These are phyloP conservation scores for Jacana jacana DNA, from an alignment of 2,113 vertebrate species.

Conservation along the genomic window DNA sequence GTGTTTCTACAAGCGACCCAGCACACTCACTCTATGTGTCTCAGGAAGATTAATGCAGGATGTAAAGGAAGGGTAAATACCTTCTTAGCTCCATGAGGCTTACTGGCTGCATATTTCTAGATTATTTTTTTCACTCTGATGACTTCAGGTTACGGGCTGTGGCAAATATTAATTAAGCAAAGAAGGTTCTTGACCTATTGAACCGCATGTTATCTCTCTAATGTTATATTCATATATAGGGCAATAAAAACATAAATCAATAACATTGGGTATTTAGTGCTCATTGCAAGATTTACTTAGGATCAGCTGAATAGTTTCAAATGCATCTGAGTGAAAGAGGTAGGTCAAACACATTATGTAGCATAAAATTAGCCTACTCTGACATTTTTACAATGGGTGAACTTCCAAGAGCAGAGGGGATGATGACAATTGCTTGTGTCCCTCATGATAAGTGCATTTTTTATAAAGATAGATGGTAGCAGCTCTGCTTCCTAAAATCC, in stretches of 20 bases:
- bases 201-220: neutral
- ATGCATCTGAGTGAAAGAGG: neutral
- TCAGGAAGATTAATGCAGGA: neutral
- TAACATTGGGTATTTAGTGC: neutral
- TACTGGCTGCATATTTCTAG: neutral
- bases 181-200: slow-evolving; percentile 33
- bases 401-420: neutral
- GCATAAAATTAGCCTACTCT: neutral
- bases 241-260: slow-evolving; percentile 41
- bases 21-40: neutral
- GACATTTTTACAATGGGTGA: neutral
- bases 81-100: neutral
- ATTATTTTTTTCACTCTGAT: neutral
- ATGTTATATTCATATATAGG: neutral
- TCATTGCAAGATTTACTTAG: slow-evolving; percentile 26
- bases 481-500: neutral
- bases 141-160: neutral
- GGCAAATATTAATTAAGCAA: slow-evolving; percentile 41
- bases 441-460: neutral
- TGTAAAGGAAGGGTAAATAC: neutral
- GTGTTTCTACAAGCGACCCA: neutral
- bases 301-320: slow-evolving; percentile 11
- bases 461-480: neutral
- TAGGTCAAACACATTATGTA: slow-evolving; percentile 8
- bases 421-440: neutral